These are phyloP conservation scores for Morone chrysops DNA, from an alignment of 2,113 vertebrate genomes.

Conservation along the genomic window DNA sequence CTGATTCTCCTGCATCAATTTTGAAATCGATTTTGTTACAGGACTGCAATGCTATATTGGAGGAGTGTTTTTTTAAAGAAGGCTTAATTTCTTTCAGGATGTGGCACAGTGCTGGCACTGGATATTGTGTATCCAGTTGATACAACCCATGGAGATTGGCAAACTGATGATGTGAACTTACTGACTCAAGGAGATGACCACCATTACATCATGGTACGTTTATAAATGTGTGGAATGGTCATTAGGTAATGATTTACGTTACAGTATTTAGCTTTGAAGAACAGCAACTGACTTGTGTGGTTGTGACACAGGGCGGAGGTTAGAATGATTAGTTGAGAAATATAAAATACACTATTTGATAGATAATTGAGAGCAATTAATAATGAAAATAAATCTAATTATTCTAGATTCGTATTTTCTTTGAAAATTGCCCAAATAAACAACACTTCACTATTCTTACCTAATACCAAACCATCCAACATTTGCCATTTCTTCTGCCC, in stretches of 20 bases:
- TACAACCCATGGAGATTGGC: slow-evolving; percentile 73
- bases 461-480: too few relatives aligned
- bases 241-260: neutral
- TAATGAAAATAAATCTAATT: too few relatives aligned
- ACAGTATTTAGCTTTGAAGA: neutral
- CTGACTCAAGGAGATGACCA: neutral
- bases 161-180: neutral
- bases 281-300: too few relatives aligned
- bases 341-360: too few relatives aligned
- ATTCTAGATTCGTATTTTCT: too few relatives aligned
- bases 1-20: neutral
- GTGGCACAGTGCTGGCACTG: slow-evolving; percentile 58
- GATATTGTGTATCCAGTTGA: neutral
- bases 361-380: too few relatives aligned
- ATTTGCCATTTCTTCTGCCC: too few relatives aligned
- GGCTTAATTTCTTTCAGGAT: slow-evolving; percentile 57
- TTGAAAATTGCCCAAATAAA: neutral
- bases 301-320: too few relatives aligned
- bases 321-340: too few relatives aligned
- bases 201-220: slow-evolving; percentile 73
- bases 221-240: neutral
- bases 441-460: neutral
- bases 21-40: neutral
- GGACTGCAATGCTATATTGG: neutral
- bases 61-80: neutral